phyloP scores from a whole-genome alignment of 2,113 vertebrate species.

The Epinephelus lanceolatus region DNA sequence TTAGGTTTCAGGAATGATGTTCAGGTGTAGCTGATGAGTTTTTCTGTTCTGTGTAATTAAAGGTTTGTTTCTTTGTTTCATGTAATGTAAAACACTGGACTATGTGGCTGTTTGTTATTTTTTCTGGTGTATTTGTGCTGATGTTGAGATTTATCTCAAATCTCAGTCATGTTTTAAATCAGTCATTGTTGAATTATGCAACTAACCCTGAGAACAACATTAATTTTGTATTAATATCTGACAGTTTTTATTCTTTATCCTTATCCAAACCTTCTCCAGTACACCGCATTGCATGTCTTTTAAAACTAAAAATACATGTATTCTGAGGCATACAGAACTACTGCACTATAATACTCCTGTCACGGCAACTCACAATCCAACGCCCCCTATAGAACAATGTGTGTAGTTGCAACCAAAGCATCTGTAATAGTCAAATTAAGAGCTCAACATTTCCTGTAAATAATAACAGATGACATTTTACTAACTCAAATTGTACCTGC shows the following conservation, averaged over 20 bases:
- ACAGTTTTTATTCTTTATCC: neutral
- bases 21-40: no score
- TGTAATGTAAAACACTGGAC: no score
- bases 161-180: no score
- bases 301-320: constrained; percentile 1
- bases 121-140: no score
- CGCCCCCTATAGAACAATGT: constrained; percentile 32
- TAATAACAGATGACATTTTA: neutral
- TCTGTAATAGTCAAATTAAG: neutral
- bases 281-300: neutral
- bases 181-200: no score
- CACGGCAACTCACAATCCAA: constrained; percentile 5
- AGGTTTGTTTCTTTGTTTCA: no score
- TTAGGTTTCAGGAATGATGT: no score
- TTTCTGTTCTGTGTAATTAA: no score
- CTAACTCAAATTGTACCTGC: neutral
- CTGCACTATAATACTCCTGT: neutral
- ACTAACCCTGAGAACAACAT: no score
- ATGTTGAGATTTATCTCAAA: no score
- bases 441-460: neutral
- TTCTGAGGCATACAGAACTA: neutral
- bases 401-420: constrained; percentile 27
- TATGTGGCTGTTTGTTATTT: no score
- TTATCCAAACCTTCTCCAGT: neutral
- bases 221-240: neutral